phyloP scores from a whole-genome alignment of 2,888 invertebrate genomes.

The Caenorhabditis wallacei region DNA sequence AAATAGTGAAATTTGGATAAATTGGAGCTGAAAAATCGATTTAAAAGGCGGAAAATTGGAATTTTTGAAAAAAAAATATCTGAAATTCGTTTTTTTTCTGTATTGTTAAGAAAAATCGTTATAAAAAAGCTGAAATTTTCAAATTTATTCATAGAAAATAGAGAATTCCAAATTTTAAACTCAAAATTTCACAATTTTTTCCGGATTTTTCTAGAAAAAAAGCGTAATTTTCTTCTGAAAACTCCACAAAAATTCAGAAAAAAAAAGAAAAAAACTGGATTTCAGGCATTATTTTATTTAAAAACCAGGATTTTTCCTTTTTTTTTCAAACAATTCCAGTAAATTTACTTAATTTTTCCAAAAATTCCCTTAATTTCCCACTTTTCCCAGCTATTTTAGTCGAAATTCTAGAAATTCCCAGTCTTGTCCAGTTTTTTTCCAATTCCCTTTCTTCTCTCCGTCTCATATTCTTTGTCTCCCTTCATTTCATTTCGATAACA shows the following conservation, averaged over 20 bases:
- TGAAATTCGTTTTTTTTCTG: no score
- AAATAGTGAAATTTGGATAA: not conserved
- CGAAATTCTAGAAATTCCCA: not conserved
- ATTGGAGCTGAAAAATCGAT: no score
- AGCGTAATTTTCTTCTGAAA: no score
- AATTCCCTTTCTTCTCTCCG: not conserved
- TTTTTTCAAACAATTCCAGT: not conserved
- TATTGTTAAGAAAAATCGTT: no score
- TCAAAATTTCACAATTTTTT: no score
- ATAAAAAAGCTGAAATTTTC: no score
- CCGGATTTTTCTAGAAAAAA: no score
- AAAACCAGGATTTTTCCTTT: not conserved
- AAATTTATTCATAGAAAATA: not conserved
- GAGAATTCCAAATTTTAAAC: not conserved
- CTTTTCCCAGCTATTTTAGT: not conserved
- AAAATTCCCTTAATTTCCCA: no score
- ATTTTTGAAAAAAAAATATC: not conserved
- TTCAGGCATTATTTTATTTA: not conserved
- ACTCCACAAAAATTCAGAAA: not conserved
- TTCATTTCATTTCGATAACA: slow-evolving; percentile 32
- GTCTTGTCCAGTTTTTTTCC: slow-evolving; percentile 1
- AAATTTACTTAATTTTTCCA: not conserved
- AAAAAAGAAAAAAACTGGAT: not conserved
- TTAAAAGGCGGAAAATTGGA: not conserved
- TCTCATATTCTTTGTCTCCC: not conserved